Base-by-base conservation (phyloP, 2,113 vertebrate genomes). In the Recurvirostra avosetta region DNA sequence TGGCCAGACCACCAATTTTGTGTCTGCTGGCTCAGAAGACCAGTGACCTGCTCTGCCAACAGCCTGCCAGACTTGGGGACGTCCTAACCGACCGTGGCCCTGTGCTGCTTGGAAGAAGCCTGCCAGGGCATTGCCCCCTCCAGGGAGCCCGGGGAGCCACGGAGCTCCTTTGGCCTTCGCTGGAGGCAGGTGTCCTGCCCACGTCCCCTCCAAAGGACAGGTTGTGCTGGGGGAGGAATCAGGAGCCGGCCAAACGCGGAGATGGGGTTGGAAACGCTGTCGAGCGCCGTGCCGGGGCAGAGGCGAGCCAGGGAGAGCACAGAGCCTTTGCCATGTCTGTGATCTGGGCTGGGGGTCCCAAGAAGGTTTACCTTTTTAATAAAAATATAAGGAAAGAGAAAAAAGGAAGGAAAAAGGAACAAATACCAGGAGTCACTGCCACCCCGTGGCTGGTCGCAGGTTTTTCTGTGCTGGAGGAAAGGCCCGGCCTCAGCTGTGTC, bases 111-210 rank as follows among this genome's bases (percentile, higher is more conserved):
- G 55, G 61, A 43, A 3, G 27, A 41, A 49, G 38, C 20, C 77
- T 92, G 49, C 72, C 22, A 32, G 72, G 56, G 10, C 38, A 47
- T 12, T 34, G 29, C 34, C 27, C 34, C 58, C 38, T 11, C 32
- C 3, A 3, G 32, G 36, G 16, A 62, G 29, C 1, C 1, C 0
- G 20, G n/a, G 29, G 6, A 59, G 26, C 5, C 47, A 23, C 9
- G 4, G 68, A 45, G 13, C 6, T 11, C 23, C 8, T 15, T 25
- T 17, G 32, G 12, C 26, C 30, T 58, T 34, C 0, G 3, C 8
- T 40, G 68, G 52, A 38, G 59, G 56, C 23, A 18, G 14, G 6
- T 6, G 7, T 55, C 43, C 36, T 38, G 23, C 34, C 67, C 22
- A 11, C 2, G 8, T 36, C 52, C 67, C 29, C 41, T 61, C 62